phyloP scores from a whole-genome alignment of 2,888 invertebrate species.

The Drosophila mercatorum region DNA sequence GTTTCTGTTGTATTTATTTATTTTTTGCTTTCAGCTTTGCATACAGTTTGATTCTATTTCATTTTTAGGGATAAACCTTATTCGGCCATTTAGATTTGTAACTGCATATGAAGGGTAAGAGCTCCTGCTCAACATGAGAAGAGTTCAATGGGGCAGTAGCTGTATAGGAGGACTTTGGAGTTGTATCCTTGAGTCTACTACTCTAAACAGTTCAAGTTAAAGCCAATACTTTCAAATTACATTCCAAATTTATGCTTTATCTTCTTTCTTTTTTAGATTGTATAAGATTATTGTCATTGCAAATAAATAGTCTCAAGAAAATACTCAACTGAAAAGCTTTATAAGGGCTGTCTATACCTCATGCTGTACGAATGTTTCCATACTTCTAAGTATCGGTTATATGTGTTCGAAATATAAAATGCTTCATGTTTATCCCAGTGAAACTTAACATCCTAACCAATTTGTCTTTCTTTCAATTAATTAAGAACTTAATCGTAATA shows the following conservation, averaged over 20 bases:
- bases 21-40: background rate
- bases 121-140: background rate
- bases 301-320: too few relatives aligned
- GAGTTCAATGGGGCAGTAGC: too few relatives aligned
- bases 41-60: background rate
- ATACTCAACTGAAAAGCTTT: too few relatives aligned
- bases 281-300: too few relatives aligned
- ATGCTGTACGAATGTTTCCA: too few relatives aligned
- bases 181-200: background rate
- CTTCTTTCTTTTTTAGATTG: too few relatives aligned
- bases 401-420: background rate
- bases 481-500: background rate
- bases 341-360: too few relatives aligned
- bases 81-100: background rate
- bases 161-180: background rate
- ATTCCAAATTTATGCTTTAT: too few relatives aligned
- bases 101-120: background rate
- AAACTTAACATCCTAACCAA: too few relatives aligned
- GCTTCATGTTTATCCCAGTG: background rate
- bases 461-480: too few relatives aligned
- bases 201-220: too few relatives aligned
- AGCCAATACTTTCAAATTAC: background rate
- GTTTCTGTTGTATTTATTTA: slow-evolving; percentile 3
- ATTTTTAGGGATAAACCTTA: background rate
- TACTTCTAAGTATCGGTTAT: background rate